A percentile compares a stretch with the other conserved stretches of the same genome.
These are phyloP conservation scores for Bubalus kerabau DNA, from an alignment of 2,113 vertebrate genomes.

Conservation along the genomic window DNA sequence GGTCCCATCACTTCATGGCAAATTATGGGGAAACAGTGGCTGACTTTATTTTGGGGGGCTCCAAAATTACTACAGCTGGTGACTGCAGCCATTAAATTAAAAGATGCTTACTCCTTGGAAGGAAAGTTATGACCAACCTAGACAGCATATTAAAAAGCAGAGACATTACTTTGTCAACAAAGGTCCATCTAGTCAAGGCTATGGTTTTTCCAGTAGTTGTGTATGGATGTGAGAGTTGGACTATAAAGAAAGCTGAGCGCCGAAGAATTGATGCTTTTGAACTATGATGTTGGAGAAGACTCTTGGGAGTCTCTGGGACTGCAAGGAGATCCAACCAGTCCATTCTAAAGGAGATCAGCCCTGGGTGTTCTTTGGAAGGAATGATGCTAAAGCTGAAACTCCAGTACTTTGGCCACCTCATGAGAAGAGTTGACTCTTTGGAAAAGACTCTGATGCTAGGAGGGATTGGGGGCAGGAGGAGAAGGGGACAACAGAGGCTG, in stretches of 20 bases:
- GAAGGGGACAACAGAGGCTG: accelerated
- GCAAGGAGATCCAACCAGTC: background rate
- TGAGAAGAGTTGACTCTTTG: background rate
- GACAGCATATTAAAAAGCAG: too few species aligned
- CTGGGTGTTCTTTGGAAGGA: background rate
- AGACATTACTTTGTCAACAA: too few species aligned
- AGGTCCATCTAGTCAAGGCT: too few species aligned
- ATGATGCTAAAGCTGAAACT: background rate
- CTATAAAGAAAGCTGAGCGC: too few species aligned
- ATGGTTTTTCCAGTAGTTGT: too few species aligned
- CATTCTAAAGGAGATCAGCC: background rate
- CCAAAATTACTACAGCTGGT: background rate
- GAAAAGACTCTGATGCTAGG: background rate
- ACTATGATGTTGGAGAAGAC: too few species aligned
- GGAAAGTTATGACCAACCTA: too few species aligned
- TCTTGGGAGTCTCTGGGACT: too few species aligned
- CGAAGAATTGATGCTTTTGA: too few species aligned
- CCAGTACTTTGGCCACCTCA: background rate
- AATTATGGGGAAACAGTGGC: background rate
- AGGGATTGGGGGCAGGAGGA: background rate
- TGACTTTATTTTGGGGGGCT: background rate
- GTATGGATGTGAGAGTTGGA: too few species aligned
- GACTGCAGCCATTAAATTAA: background rate
- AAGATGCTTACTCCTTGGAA: too few species aligned
- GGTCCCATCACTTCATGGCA: background rate